Evolutionary conservation across 2,888 invertebrate species (phyloP), one percentile per base, ranked within the genome.

Genomic region (Drosophila sordidula): DNA sequence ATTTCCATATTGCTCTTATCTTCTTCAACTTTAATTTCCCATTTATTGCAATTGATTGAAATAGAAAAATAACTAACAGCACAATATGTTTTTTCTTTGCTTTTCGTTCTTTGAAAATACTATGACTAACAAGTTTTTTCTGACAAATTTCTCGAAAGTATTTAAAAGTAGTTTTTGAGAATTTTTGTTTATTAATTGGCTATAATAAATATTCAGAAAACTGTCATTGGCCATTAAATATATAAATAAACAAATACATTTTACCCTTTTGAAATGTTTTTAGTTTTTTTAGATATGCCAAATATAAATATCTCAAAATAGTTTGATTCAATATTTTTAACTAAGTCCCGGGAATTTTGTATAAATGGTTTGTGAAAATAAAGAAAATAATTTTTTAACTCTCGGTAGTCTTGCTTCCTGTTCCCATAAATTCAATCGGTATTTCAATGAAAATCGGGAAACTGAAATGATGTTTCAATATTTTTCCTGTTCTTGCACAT

Each of bases 171-270:
- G 47, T 6, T 34, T 47, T 8, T 34, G 18, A 12, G 18, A 34
- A 47, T 47, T 34, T 34, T 41, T 29, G 9, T 3, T 3, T 29
- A 4, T 9, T n/a, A 52, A 59, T 62, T 47, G 3, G 11, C 11
- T 29, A 32, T 12, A 26, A 22, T 18, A 26, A 26, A 47, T 9
- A 49, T 49, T 39, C 2, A n/a, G n/a, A 16, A 29, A 42, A n/a
- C n/a, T n/a, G 6, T 6, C 42, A n/a, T 9, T n/a, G 6, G 11
- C 1, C n/a, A 29, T 42, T 14, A 14, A 38, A 38, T 18, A 14
- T 14, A 4, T 3, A 44, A 22, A 12, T 0, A 22, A 22, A 3
- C 2, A 12, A 12, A 42, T 1, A 9, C 2, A 11, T 3, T 4
- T 12, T 26, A 25, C 3, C 1, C 6, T 26, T 29, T 1, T 34